Percentiles rank a stretch among this genome's conserved stretches.
Conservation (phyloP, 2,113 vertebrate genomes). For the Spea multiplicata region DNA sequence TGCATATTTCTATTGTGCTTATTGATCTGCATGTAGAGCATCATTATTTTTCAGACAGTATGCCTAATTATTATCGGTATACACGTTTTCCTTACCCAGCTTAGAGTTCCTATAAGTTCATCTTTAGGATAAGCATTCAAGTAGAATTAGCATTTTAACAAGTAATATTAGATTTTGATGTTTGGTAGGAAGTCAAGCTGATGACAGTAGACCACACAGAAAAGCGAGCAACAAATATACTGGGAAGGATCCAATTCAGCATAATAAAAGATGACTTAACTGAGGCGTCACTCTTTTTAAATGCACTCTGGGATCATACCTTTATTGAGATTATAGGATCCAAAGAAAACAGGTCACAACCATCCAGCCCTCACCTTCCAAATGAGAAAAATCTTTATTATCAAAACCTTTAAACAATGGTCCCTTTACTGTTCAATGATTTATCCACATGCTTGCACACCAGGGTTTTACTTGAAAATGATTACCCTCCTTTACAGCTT, state of each 20-base stretch:
- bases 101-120: too few relatives aligned
- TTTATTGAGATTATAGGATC: constrained; percentile 22
- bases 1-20: too few relatives aligned
- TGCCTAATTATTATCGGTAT: too few relatives aligned
- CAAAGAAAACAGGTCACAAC: constrained; percentile 24
- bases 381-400: constrained; percentile 16
- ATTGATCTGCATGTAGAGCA: too few relatives aligned
- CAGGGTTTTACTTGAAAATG: constrained; percentile 24
- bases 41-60: too few relatives aligned
- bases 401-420: constrained; percentile 35
- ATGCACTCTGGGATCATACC: neutral
- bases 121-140: too few relatives aligned
- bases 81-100: too few relatives aligned
- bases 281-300: neutral
- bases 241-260: neutral
- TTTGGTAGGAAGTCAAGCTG: too few relatives aligned
- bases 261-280: neutral
- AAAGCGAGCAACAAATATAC: too few relatives aligned
- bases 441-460: constrained; percentile 25
- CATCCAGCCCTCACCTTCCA: constrained; percentile 7
- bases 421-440: constrained; percentile 23
- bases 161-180: too few relatives aligned
- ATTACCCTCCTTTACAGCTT: constrained; percentile 16
- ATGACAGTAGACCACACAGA: too few relatives aligned
- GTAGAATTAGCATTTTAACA: too few relatives aligned